A percentile compares a stretch with the other conserved stretches of the same genome.
phyloP scores from a whole-genome alignment of 2,113 vertebrate genomes.

The Onychorhynchus coronatus region DNA sequence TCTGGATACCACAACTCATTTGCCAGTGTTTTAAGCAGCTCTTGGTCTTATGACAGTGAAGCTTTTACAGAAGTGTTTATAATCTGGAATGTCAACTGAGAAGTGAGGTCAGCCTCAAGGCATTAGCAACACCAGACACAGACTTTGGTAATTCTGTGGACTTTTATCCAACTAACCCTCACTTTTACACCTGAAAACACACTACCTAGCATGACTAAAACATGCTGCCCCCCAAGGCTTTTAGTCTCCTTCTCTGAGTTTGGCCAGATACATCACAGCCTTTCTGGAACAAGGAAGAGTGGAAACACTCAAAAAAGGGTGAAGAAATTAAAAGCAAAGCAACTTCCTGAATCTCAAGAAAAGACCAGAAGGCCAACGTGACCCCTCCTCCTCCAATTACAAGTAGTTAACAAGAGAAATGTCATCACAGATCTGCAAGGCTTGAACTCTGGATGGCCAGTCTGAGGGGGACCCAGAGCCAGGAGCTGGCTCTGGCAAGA shows the following conservation, averaged over 20 bases:
- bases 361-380: not conserved
- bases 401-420: not conserved
- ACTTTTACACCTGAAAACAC: not conserved
- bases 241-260: not conserved
- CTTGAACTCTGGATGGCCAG: not conserved
- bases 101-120: not conserved
- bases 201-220: not conserved
- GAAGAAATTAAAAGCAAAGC: not conserved
- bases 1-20: not conserved
- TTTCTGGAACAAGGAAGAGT: not conserved
- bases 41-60: not conserved
- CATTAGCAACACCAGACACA: no score
- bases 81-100: not conserved
- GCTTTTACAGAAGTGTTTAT: not conserved
- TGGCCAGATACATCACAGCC: not conserved
- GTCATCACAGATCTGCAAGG: fast-evolving
- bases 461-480: fast-evolving
- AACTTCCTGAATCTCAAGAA: not conserved
- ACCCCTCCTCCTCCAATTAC: not conserved
- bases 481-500: not conserved
- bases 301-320: not conserved
- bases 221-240: not conserved
- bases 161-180: not conserved
- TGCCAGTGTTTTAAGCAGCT: not conserved
- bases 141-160: not conserved